Conservation (phyloP, 1,140 invertebrate genomes). For the Drosophila subpulchrella region DNA sequence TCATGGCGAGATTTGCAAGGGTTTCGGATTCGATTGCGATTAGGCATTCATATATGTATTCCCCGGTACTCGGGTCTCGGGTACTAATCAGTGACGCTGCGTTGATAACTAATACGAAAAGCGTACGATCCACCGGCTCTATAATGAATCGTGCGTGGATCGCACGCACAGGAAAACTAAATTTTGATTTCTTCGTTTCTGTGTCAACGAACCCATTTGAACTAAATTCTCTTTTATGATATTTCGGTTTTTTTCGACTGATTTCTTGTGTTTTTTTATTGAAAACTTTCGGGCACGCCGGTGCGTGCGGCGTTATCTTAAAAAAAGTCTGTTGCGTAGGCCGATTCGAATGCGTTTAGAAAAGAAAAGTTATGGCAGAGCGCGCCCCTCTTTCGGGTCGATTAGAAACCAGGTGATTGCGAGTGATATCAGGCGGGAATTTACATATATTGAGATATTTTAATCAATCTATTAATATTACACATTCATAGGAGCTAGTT, state of each 20-base stretch:
- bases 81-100: slow-evolving; percentile 40
- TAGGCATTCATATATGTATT: slow-evolving; percentile 27
- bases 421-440: slow-evolving; percentile 16
- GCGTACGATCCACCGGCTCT: not conserved
- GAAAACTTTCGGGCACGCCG: slow-evolving; percentile 25
- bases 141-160: slow-evolving; percentile 28
- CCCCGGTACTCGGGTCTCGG: not conserved
- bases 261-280: slow-evolving; percentile 49
- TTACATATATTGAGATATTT: slow-evolving; percentile 7
- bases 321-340: slow-evolving; percentile 62
- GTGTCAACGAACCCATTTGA: slow-evolving; percentile 77
- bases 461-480: not conserved
- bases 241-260: slow-evolving; percentile 44
- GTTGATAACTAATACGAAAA: slow-evolving; percentile 18
- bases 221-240: slow-evolving; percentile 74
- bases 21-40: slow-evolving; percentile 13
- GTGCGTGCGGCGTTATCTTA: slow-evolving; percentile 62
- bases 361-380: slow-evolving; percentile 70
- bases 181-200: slow-evolving; percentile 77
- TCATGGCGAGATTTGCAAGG: slow-evolving; percentile 60
- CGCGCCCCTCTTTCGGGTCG: slow-evolving; percentile 9
- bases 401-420: slow-evolving; percentile 29
- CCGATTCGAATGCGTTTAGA: slow-evolving; percentile 61
- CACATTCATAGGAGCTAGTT: not conserved
- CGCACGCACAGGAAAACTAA: slow-evolving; percentile 40